phyloP scores from a whole-genome alignment of 2,888 invertebrate species.

The Microctonus hyperodae region DNA sequence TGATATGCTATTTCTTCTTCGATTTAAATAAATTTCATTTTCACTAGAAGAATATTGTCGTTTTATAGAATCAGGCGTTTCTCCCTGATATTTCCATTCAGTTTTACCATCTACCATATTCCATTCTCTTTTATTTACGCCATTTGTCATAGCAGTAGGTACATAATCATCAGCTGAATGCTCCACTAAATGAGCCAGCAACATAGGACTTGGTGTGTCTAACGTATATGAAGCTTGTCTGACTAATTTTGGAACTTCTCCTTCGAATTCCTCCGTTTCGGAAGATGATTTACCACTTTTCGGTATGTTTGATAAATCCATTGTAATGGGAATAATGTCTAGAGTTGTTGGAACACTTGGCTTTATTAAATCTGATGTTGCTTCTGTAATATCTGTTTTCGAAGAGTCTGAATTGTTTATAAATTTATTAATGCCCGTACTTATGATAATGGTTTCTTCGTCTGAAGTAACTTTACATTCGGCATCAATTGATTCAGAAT shows the following conservation, averaged over 20 bases:
- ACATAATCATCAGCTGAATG: constrained; percentile 48
- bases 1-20: constrained; percentile 41
- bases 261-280: constrained; percentile 63
- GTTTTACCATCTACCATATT: constrained; percentile 48
- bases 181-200: constrained; percentile 72
- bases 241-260: constrained; percentile 64
- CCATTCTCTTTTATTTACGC: constrained; percentile 51
- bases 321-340: constrained; percentile 55
- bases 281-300: constrained; percentile 48
- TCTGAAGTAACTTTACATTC: constrained; percentile 27
- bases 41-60: constrained; percentile 13
- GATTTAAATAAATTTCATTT: neutral
- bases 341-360: constrained; percentile 59
- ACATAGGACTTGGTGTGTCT: constrained; percentile 77
- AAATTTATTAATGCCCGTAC: constrained; percentile 48
- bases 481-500: neutral
- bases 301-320: constrained; percentile 34
- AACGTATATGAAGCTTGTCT: constrained; percentile 82
- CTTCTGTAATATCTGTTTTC: constrained; percentile 43
- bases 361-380: constrained; percentile 47
- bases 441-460: constrained; percentile 38
- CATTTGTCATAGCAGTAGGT: constrained; percentile 44
- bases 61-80: constrained; percentile 18
- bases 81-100: constrained; percentile 48
- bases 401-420: constrained; percentile 42